Percentiles rank a stretch among this genome's conserved stretches.
These are phyloP conservation scores for Zhuqinia jingwanae DNA, from an alignment of 2,888 invertebrate genomes.

Conservation along the genomic window DNA sequence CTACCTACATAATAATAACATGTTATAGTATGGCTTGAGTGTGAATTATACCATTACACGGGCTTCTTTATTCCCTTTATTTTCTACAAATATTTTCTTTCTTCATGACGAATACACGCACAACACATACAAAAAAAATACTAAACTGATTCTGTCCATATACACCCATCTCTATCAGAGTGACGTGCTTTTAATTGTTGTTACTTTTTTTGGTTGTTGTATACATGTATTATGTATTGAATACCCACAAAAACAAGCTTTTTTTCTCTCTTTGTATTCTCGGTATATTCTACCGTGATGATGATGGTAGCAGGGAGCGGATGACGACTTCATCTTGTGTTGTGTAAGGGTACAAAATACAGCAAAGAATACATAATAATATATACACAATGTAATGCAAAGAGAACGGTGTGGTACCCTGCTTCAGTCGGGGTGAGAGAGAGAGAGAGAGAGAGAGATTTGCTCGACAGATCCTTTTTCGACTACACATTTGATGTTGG, in stretches of 20 bases:
- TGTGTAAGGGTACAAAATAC: constrained; percentile 32
- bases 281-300: not conserved
- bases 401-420: constrained; percentile 50
- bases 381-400: constrained; percentile 2
- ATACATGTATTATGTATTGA: constrained; percentile 1
- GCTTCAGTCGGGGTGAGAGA: not conserved
- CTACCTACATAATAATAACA: no score
- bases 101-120: not conserved
- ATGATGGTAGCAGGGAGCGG: not conserved
- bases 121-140: not conserved
- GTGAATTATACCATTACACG: no score
- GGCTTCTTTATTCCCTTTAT: constrained; percentile 12
- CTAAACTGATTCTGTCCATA: not conserved
- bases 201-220: no score
- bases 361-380: constrained; percentile 17
- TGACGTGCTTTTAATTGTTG: constrained; percentile 26
- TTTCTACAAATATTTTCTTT: constrained; percentile 2
- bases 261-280: constrained; percentile 8
- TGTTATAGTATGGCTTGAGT: no score
- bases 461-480: constrained; percentile 17
- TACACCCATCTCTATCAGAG: not conserved
- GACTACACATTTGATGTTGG: not conserved
- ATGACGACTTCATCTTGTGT: constrained; percentile 50
- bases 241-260: not conserved
- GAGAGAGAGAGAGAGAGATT: constrained; percentile 27